Evolutionary conservation across 2,888 invertebrate genomes (phyloP), one percentile per base, ranked within the genome.

Genomic region (Cephus spinipes): DNA sequence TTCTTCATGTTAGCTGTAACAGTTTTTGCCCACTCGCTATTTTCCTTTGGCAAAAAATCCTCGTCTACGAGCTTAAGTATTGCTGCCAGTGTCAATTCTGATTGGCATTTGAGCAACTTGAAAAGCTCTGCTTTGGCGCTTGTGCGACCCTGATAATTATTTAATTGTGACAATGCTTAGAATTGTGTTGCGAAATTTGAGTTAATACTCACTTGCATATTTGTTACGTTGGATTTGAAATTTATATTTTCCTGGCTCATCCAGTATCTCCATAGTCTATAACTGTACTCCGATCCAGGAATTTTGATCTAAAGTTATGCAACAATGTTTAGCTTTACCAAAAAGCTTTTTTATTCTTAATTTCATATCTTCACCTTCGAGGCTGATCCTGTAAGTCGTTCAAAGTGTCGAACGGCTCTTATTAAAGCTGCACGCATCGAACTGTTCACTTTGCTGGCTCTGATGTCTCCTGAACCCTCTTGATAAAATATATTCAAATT

Each of bases 401-500:
- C 86, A 34, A 92, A 90, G 85, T 93, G 92, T 15, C 87, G 85
- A 0, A 93, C 91, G 23, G 91, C 92, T 85, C 93, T 94, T 73
- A 90, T 92, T 92, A 97, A 94, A 1, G 94, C 93, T 1, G 92
- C 90, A 85, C 94, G 94, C 79, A 96, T 93, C 75, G 97, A 96
- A 0, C 91, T 86, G 81, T 94, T 93, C 4, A 98, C 93, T 40
- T 95, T 94, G 89, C 96, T 97, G 34, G 96, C 93, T 77, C 95
- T 92, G 1, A 95, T 91, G 90, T 97, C 97, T 11, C 95, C 94
- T 0, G 96, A 95, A 55, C 94, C 94, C 85, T 95, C 94, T 90
- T 97, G 95, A 91, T 96, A 98, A 91, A 94, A 97, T 83, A 96
- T 93, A 77, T 94, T 94, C 32, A 98, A 85, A 77, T 94, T 92